phyloP scores from a whole-genome alignment of 2,888 invertebrate species.

The Trichogramma evanescens region DNA sequence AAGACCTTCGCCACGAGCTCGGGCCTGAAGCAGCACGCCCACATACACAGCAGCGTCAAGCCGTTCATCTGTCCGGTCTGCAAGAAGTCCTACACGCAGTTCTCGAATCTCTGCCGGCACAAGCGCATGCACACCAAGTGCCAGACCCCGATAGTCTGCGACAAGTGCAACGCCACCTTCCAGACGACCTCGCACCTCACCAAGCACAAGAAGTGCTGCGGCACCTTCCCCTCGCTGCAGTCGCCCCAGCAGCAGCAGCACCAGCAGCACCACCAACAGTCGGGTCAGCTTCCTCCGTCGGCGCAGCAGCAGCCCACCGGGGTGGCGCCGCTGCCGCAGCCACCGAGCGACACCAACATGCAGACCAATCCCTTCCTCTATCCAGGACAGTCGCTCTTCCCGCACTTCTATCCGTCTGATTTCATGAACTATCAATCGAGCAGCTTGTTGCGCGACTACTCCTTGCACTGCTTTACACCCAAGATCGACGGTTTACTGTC shows the following conservation, averaged over 20 bases:
- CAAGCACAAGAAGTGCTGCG: slow-evolving; percentile 95
- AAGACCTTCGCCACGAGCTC: slow-evolving; percentile 97
- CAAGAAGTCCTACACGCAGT: slow-evolving; percentile 97
- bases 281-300: slow-evolving; percentile 55
- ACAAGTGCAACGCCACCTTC: slow-evolving; percentile 89
- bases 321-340: slow-evolving; percentile 43
- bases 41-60: slow-evolving; percentile 97
- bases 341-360: neutral
- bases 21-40: slow-evolving; percentile 97
- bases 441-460: slow-evolving; percentile 49
- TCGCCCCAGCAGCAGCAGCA: slow-evolving; percentile 32
- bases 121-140: slow-evolving; percentile 98
- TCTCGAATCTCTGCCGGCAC: slow-evolving; percentile 98
- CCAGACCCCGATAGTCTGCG: slow-evolving; percentile 87
- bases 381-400: slow-evolving; percentile 50
- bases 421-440: slow-evolving; percentile 55
- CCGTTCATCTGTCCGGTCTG: slow-evolving; percentile 97
- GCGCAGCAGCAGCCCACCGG: slow-evolving; percentile 58
- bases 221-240: slow-evolving; percentile 54
- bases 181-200: slow-evolving; percentile 84
- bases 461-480: slow-evolving; percentile 55
- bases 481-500: slow-evolving; percentile 31
- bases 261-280: slow-evolving; percentile 41
- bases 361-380: slow-evolving; percentile 53
- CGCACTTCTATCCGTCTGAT: slow-evolving; percentile 56